Evolutionary conservation across 2,888 invertebrate genomes (phyloP).

Genomic region (Polietes domitor): DNA sequence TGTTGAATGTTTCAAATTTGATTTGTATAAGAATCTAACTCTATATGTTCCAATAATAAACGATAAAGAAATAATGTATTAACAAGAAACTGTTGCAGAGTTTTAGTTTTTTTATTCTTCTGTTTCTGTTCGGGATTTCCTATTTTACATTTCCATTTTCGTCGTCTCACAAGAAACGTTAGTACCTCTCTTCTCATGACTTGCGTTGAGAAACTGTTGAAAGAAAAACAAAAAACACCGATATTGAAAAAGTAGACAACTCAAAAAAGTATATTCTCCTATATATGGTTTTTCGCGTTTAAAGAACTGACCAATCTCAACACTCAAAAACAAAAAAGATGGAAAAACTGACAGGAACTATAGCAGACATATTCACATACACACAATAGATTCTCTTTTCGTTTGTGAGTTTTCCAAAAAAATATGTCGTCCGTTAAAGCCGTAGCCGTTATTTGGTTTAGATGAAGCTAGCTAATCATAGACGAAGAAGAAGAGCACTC

Average conservation of each 20-base stretch:
- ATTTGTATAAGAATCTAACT: constrained; percentile 52
- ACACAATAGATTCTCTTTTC: neutral
- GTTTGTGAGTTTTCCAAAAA: neutral
- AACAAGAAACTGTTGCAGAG: constrained; percentile 11
- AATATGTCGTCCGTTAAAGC: neutral
- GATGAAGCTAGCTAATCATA: neutral
- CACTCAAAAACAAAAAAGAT: too few species aligned
- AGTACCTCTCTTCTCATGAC: constrained; percentile 51
- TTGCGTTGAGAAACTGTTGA: constrained; percentile 7
- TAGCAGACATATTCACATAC: too few species aligned
- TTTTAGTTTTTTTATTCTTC: neutral
- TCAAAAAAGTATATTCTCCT: too few species aligned
- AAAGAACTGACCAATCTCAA: constrained; percentile 45
- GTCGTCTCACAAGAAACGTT: constrained; percentile 43
- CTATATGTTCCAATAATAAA: constrained; percentile 60
- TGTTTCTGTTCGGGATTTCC: neutral
- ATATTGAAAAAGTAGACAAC: neutral
- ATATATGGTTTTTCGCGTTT: neutral
- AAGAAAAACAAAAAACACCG: constrained; percentile 23
- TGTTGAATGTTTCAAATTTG: constrained; percentile 72
- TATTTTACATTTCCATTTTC: constrained; percentile 2
- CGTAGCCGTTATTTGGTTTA: neutral
- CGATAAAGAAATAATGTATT: constrained; percentile 52
- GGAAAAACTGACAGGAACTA: too few species aligned
- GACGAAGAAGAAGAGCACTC: neutral